A percentile compares a stretch with the other conserved stretches of the same genome.
Conservation (phyloP, 2,888 invertebrate species). For the Loripinus fragilis region DNA sequence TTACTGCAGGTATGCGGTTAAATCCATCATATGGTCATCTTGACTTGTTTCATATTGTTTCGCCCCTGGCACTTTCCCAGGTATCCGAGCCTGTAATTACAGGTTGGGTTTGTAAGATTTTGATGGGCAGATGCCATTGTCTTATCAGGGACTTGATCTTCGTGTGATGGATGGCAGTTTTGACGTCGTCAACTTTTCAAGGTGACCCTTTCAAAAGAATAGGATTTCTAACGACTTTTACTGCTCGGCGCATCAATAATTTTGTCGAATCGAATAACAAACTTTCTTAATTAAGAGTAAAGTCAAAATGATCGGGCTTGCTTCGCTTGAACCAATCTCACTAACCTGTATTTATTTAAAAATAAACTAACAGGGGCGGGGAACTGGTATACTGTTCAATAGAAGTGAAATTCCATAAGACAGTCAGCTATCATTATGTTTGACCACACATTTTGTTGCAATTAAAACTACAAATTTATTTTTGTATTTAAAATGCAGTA, state of each 20-base stretch:
- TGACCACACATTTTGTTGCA: neutral
- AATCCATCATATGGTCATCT: conserved; percentile 26
- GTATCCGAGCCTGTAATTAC: conserved; percentile 46
- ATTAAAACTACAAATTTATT: too few relatives aligned
- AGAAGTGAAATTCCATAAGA: neutral
- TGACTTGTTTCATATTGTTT: conserved; percentile 32
- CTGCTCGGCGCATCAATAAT: conserved; percentile 21
- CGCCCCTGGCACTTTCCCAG: conserved; percentile 55
- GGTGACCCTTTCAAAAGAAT: conserved; percentile 2
- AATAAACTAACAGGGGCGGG: neutral
- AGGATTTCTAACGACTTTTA: conserved; percentile 6
- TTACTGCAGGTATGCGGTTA: neutral
- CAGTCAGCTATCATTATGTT: neutral
- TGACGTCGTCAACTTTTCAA: conserved; percentile 15
- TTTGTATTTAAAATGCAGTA: too few relatives aligned
- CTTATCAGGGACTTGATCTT: conserved; percentile 54
- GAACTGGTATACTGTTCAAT: neutral
- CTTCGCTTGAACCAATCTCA: neutral
- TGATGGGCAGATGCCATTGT: conserved; percentile 57
- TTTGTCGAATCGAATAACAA: conserved; percentile 55
- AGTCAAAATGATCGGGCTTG: neutral
- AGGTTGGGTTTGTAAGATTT: conserved; percentile 27
- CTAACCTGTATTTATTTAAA: conserved; percentile 8
- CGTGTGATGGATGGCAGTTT: conserved; percentile 35
- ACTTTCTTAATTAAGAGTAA: conserved; percentile 56